A percentile compares a stretch with the other conserved stretches of the same genome.
Evolutionary conservation across 92 coral and sea anemone species (phyloP).

Genomic region (Parazoanthus darwini): DNA sequence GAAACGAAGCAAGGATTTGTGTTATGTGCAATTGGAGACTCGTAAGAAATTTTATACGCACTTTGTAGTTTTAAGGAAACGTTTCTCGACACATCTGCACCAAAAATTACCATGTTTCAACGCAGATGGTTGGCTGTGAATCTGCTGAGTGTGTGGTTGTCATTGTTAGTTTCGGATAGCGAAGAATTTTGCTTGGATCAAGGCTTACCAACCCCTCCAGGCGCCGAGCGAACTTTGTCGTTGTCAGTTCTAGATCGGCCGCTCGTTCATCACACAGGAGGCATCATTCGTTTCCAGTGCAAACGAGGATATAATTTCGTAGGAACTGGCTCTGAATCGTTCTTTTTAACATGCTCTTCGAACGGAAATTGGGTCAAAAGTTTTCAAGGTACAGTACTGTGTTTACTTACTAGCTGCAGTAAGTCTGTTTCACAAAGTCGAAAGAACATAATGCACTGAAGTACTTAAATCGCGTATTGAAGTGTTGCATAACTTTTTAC

Average conservation of each 20-base stretch:
- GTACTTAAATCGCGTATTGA: not conserved
- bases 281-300: not conserved
- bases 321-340: not conserved
- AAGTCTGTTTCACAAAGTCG: too few species aligned
- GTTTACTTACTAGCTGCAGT: not conserved
- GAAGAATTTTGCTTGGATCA: not conserved
- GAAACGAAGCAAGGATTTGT: not conserved
- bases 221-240: not conserved
- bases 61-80: too few species aligned
- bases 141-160: not conserved
- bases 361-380: conserved; percentile 12
- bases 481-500: too few species aligned
- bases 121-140: too few species aligned
- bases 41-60: not conserved
- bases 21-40: too few species aligned
- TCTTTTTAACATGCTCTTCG: conserved; percentile 3
- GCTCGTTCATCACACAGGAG: not conserved
- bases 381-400: conserved; percentile 28
- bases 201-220: not conserved
- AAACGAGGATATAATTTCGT: conserved; percentile 32
- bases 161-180: not conserved
- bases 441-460: too few species aligned
- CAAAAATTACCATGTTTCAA: not conserved
- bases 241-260: too few species aligned
- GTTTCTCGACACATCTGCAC: not conserved